Percentiles rank a stretch among this genome's conserved stretches.
phyloP scores from a whole-genome alignment of 2,888 invertebrate species.

The Dichetophora obliterata region DNA sequence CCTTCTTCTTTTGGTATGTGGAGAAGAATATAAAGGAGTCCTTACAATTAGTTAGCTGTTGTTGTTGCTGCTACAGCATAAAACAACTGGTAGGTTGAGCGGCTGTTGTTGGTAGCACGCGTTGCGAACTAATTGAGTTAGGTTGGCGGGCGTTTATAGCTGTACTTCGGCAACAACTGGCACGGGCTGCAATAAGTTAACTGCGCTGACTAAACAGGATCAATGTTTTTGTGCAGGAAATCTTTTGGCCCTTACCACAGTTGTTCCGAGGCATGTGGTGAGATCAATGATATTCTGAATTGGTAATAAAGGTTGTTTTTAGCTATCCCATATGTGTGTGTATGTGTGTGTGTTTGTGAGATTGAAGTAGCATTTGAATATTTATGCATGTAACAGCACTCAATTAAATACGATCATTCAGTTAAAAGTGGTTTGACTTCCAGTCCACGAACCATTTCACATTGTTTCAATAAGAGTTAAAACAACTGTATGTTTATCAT shows the following conservation, averaged over 20 bases:
- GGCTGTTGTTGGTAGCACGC: constrained; percentile 62
- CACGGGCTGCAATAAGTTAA: constrained; percentile 23
- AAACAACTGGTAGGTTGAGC: constrained; percentile 28
- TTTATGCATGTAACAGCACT: too few species aligned
- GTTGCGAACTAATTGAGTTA: constrained; percentile 65
- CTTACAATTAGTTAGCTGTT: constrained; percentile 47
- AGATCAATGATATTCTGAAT: constrained; percentile 32
- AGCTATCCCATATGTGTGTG: background rate
- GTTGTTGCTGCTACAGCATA: constrained; percentile 39
- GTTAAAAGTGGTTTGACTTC: too few species aligned
- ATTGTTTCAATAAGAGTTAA: too few species aligned
- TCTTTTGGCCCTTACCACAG: constrained; percentile 26
- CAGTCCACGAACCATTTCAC: too few species aligned
- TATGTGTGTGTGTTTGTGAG: background rate
- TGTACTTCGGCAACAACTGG: constrained; percentile 32
- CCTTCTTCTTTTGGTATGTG: constrained; percentile 2
- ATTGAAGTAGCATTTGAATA: too few species aligned
- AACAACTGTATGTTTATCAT: too few species aligned
- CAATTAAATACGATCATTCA: too few species aligned
- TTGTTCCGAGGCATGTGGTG: constrained; percentile 33
- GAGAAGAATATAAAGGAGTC: constrained; percentile 23
- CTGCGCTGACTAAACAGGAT: constrained; percentile 28
- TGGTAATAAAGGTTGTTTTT: constrained; percentile 11
- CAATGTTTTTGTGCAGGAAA: constrained; percentile 27
- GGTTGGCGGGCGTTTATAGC: constrained; percentile 60